phyloP scores from a whole-genome alignment of 2,888 invertebrate species.

The Drosophila nigricruria region DNA sequence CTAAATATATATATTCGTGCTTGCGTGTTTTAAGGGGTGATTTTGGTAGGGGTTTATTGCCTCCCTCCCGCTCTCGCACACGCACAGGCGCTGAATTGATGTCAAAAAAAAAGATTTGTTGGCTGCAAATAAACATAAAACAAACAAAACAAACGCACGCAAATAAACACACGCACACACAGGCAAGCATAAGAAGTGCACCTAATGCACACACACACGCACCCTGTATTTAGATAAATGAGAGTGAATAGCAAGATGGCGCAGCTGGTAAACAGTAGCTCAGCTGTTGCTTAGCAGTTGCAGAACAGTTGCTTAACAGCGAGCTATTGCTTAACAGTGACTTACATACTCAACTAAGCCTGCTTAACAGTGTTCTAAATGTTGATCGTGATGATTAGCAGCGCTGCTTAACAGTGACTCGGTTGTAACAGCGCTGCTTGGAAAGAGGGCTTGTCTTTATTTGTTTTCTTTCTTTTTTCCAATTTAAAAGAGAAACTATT shows the following conservation, averaged over 20 bases:
- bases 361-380: slow-evolving; percentile 3
- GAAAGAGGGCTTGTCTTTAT: slow-evolving; percentile 32
- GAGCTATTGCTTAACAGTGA: not conserved
- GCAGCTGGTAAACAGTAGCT: slow-evolving; percentile 21
- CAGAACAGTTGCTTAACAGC: not conserved
- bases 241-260: slow-evolving; percentile 47
- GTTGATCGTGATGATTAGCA: not conserved
- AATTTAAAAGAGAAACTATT: slow-evolving; percentile 37
- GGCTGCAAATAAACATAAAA: slow-evolving; percentile 61
- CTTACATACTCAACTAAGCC: not conserved
- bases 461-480: not conserved
- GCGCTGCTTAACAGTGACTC: slow-evolving; percentile 14
- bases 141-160: slow-evolving; percentile 13
- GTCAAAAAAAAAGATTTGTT: slow-evolving; percentile 78
- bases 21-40: slow-evolving; percentile 40
- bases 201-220: slow-evolving; percentile 21
- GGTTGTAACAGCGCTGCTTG: slow-evolving; percentile 4
- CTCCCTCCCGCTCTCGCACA: not conserved
- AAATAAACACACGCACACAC: slow-evolving; percentile 30
- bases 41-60: slow-evolving; percentile 52
- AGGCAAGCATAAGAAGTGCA: slow-evolving; percentile 10
- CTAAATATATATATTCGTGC: slow-evolving; percentile 31
- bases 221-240: slow-evolving; percentile 21
- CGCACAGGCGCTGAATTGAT: slow-evolving; percentile 57
- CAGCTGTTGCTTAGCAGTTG: not conserved